Evolutionary conservation across 2,113 vertebrate genomes (phyloP).

Genomic region (Rhegmatorhina hoffmannsi): DNA sequence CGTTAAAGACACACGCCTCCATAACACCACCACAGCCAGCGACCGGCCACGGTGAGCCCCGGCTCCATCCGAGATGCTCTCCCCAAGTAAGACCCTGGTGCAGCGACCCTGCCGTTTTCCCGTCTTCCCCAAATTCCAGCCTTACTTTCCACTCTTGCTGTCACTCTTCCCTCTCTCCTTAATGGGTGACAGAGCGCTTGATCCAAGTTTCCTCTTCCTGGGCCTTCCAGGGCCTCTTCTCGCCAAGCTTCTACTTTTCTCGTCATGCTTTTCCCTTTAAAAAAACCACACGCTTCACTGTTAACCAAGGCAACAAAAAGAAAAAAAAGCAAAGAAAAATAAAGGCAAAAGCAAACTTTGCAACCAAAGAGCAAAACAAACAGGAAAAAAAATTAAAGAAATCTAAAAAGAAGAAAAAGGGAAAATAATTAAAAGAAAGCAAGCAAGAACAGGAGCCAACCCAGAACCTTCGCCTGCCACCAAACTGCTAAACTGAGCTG

Average conservation of each 20-base stretch:
- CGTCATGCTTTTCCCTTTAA: conserved; percentile 90
- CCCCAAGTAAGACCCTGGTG: not conserved
- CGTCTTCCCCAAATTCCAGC: conserved; percentile 73
- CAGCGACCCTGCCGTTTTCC: conserved; percentile 27
- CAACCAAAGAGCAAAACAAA: conserved; percentile 33
- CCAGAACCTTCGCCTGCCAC: conserved; percentile 50
- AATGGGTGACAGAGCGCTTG: conserved; percentile 79
- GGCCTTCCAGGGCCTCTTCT: conserved; percentile 94
- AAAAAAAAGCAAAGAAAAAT: not conserved
- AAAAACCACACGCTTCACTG: conserved; percentile 81
- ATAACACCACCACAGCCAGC: not conserved
- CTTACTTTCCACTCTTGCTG: conserved; percentile 90
- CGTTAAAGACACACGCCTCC: not conserved
- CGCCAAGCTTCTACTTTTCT: conserved; percentile 89
- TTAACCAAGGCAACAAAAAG: conserved; percentile 67
- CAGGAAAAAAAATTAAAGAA: not conserved
- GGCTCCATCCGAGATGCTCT: not conserved
- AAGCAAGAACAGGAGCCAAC: conserved; percentile 38
- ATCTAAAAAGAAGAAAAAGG: not conserved
- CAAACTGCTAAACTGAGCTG: conserved; percentile 66
- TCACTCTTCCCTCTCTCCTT: conserved; percentile 87
- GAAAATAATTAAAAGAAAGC: conserved; percentile 47
- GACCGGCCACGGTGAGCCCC: not conserved
- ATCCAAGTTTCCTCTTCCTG: conserved; percentile 92
- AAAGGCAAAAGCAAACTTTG: conserved; percentile 21